phyloP scores from a whole-genome alignment of 2,113 vertebrate species.

The Actinemys pallida region DNA sequence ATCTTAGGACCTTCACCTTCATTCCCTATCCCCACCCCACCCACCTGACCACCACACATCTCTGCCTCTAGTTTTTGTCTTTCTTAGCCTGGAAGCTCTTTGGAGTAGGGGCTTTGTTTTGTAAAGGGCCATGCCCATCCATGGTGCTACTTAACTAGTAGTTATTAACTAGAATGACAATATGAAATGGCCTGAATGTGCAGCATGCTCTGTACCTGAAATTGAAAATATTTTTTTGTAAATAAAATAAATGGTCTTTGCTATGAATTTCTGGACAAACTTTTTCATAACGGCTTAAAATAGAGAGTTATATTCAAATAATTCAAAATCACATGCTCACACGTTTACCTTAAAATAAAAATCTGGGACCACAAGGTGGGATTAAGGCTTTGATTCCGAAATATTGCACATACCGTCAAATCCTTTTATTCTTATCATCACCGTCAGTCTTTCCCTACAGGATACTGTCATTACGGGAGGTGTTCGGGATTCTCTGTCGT shows the following conservation, averaged over 20 bases:
- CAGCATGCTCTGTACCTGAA: neutral
- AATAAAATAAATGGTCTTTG: too few species aligned
- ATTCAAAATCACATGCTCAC: neutral
- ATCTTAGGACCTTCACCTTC: neutral
- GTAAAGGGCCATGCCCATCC: neutral
- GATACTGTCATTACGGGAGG: rapidly evolving
- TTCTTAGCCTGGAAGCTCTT: neutral
- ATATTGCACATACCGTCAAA: neutral
- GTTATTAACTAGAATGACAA: neutral
- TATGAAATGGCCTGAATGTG: neutral
- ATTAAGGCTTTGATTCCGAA: neutral
- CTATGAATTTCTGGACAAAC: too few species aligned
- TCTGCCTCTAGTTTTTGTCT: neutral
- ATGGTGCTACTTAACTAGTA: neutral
- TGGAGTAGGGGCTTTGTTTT: neutral
- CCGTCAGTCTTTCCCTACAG: neutral
- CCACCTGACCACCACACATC: neutral
- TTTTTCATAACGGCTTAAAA: too few species aligned
- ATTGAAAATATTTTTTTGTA: neutral
- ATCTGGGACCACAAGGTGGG: neutral
- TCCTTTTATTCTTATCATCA: neutral
- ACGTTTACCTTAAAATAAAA: neutral
- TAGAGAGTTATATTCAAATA: too few species aligned
- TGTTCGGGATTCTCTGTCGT: neutral
- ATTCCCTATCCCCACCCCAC: too few species aligned